Conservation (phyloP, 1,140 invertebrate species). For the Apis dorsata region DNA sequence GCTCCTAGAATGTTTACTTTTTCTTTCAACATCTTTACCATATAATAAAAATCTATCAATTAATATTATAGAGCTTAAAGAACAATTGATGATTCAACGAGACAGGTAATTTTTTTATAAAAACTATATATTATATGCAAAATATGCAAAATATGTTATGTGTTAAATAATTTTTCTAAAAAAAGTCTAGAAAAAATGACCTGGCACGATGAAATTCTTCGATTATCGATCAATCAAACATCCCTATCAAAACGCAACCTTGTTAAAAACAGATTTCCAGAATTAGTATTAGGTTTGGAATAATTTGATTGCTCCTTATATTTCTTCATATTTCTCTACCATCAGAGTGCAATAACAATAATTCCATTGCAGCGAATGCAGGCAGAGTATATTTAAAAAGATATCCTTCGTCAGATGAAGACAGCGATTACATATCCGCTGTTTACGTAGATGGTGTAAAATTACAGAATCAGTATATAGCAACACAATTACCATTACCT, state of each 20-base stretch:
- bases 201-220: constrained; percentile 66
- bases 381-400: constrained; percentile 64
- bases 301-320: background rate
- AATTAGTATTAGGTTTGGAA: constrained; percentile 52
- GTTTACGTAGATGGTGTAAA: constrained; percentile 62
- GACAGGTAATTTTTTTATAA: constrained; percentile 49
- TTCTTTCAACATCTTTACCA: constrained; percentile 55
- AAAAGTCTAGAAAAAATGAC: constrained; percentile 59
- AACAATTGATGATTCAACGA: constrained; percentile 53
- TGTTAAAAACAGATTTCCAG: constrained; percentile 66
- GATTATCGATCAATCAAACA: constrained; percentile 14
- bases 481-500: constrained; percentile 92
- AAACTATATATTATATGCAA: background rate
- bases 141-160: background rate
- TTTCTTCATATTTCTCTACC: background rate
- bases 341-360: background rate
- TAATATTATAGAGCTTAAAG: constrained; percentile 61
- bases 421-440: constrained; percentile 69
- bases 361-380: constrained; percentile 37
- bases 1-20: constrained; percentile 67
- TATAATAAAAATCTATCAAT: constrained; percentile 60
- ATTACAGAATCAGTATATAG: constrained; percentile 89
- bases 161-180: background rate
- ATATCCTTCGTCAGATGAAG: constrained; percentile 63
- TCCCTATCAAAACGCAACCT: constrained; percentile 60